Percentiles rank a stretch among this genome's conserved stretches.
Conservation (phyloP, 2,888 invertebrate genomes). For the Chalcosyrphus nemorum region DNA sequence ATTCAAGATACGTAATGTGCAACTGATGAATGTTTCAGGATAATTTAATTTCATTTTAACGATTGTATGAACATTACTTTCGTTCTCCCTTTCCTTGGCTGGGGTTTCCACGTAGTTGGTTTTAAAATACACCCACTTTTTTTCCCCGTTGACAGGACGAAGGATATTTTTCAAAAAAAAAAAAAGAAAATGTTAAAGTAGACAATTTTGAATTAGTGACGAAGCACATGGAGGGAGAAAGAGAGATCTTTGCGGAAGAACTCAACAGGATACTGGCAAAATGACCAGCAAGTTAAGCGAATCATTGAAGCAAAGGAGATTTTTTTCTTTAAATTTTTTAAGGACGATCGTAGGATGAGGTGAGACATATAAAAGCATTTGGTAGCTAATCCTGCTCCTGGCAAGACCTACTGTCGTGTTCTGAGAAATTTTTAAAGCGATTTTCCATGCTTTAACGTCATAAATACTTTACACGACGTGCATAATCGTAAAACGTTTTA, state of each 20-base stretch:
- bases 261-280: background rate
- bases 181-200: background rate
- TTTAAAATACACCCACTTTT: conserved; percentile 4
- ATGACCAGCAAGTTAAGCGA: background rate
- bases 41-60: conserved; percentile 57
- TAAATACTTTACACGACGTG: background rate
- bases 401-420: background rate
- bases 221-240: background rate
- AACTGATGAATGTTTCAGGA: conserved; percentile 53
- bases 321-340: background rate
- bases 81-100: background rate
- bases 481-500: background rate
- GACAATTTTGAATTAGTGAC: background rate
- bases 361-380: background rate
- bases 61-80: conserved; percentile 38
- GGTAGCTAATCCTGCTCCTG: background rate
- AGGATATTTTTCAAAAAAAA: background rate
- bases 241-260: background rate
- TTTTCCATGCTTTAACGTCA: background rate
- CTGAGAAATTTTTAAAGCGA: background rate
- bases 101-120: conserved; percentile 7
- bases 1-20: conserved; percentile 16
- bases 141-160: background rate
- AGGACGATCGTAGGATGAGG: background rate
- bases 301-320: background rate